Evolutionary conservation across 37 sponge, comb jelly and placozoan genomes (phyloP).

Genomic region (Cliona cf. orientalis): DNA sequence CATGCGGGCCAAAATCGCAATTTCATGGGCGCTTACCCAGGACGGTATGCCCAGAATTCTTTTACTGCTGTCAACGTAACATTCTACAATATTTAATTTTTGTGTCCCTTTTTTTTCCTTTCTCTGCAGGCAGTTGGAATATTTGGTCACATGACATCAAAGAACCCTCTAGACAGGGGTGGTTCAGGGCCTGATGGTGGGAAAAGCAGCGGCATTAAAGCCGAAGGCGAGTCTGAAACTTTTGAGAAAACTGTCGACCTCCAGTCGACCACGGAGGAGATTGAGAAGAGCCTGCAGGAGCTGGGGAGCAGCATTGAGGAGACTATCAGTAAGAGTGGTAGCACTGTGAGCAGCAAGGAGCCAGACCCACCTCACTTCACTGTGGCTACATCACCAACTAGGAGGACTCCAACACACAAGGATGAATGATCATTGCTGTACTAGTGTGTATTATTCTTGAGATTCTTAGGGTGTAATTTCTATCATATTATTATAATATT

Average conservation of each 20-base stretch:
- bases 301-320: conserved; percentile 37
- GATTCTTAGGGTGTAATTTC: too few species aligned
- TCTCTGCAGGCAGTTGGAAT: conserved; percentile 83
- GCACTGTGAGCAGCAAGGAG: not conserved
- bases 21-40: too few species aligned
- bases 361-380: conserved; percentile 54
- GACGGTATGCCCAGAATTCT: too few species aligned
- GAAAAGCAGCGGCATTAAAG: not conserved
- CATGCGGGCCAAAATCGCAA: too few species aligned
- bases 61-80: too few species aligned
- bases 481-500: too few species aligned
- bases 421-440: not conserved
- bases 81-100: not conserved
- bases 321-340: not conserved
- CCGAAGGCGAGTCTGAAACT: too few species aligned
- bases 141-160: conserved; percentile 73
- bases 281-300: conserved; percentile 24
- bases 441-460: too few species aligned
- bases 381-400: conserved; percentile 54
- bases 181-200: conserved; percentile 16
- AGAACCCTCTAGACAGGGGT: not conserved
- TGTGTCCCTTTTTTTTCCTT: not conserved
- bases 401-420: not conserved
- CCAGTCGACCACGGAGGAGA: not conserved
- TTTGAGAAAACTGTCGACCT: not conserved